Percentiles rank a stretch among this genome's conserved stretches.
Conservation (phyloP, 2,113 vertebrate genomes). For the Muscicapa adusta region DNA sequence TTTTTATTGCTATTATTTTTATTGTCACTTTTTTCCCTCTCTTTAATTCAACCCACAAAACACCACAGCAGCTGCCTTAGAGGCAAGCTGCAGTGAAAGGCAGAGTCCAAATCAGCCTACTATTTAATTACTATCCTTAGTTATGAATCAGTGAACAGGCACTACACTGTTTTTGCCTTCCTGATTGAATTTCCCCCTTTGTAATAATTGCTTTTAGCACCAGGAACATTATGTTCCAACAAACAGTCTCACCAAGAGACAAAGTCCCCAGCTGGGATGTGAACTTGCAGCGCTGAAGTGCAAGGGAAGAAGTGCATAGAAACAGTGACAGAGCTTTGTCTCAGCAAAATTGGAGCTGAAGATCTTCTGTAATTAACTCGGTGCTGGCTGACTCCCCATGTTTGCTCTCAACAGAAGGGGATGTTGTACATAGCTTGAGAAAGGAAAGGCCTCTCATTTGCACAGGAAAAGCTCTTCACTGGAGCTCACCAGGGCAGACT, state of each 20-base stretch:
- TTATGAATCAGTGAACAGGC: constrained; percentile 34
- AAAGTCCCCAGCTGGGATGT: background rate
- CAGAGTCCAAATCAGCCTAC: background rate
- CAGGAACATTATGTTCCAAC: background rate
- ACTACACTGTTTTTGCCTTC: background rate
- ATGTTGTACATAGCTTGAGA: constrained; percentile 21
- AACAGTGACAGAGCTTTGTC: background rate
- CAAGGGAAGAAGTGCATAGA: background rate
- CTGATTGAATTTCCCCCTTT: background rate
- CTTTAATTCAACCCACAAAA: background rate
- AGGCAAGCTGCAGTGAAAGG: background rate
- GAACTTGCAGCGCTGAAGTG: background rate
- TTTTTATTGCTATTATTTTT: background rate
- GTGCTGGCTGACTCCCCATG: background rate
- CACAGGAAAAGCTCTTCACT: background rate
- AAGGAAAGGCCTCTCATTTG: constrained; percentile 50
- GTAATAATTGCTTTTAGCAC: constrained; percentile 11
- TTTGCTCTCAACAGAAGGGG: constrained; percentile 41
- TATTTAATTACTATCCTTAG: constrained; percentile 1
- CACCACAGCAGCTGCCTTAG: background rate
- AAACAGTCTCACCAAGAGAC: background rate
- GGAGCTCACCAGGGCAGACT: background rate
- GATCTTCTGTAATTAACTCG: constrained; percentile 41
- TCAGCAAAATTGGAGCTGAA: background rate
- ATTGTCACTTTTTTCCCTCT: background rate